Base-by-base conservation (phyloP, 2,113 vertebrate species). In the Pteropus alecto region DNA sequence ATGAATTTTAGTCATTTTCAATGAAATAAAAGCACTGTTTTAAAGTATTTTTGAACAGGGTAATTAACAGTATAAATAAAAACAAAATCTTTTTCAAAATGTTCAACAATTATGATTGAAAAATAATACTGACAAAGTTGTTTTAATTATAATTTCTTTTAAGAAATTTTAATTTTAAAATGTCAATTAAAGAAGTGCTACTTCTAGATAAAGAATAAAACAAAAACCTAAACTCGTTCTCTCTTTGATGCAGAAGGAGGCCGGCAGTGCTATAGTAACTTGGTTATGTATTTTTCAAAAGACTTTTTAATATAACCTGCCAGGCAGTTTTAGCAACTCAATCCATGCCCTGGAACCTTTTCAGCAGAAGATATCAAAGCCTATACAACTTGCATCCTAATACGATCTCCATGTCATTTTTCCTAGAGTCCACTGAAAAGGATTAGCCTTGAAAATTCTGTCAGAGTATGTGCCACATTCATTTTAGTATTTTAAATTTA, bases 251-350 rank as follows among this genome's bases (percentile, higher is more conserved):
- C 61, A 87, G 70, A 95, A 97, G 73, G 85, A 96, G 79, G 90
- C 83, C 88, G 94, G 68, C 79, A 97, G 87, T 89, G 84, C 71
- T 77, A 90, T 6, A 90, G 95, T 93, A 97, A 97, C 87, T 98
- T 97, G 97, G 70, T 97, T 96, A 98, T 97, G 81, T 98, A 97
- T 97, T 98, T 98, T 98, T 98, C 90, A 98, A 98, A 98, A 97
- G 91, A 95, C 82, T 96, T 87, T 98, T 97, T 93, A 97, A 97
- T n/a, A 96, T 94, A 97, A 90, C 90, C 90, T 97, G 92, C 94
- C 92, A 87, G 92, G 96, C 96, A 89, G 94, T 97, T 97, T 96
- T 87, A 97, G 73, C 83, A 97, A 94, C 95, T 97, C 94, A 90
- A 68, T 97, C 61, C 33, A 78, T 95, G 73, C 54, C 70, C 88